phyloP scores from a whole-genome alignment of 2,888 invertebrate genomes.

The Tribolium freemani region DNA sequence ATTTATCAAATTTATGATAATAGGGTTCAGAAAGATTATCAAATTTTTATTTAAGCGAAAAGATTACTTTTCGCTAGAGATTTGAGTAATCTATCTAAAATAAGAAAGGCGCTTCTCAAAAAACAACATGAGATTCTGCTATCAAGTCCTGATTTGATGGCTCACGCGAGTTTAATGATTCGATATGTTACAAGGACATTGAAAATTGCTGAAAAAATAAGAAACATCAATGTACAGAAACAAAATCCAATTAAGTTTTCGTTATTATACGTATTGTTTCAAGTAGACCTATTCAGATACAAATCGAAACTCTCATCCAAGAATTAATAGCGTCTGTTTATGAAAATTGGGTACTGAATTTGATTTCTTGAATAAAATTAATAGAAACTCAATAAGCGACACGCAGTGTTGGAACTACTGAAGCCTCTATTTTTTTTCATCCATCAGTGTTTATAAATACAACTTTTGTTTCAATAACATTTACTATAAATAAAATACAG shows the following conservation, averaged over 20 bases:
- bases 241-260: too few relatives aligned
- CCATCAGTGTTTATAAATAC: background rate
- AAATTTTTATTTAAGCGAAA: constrained; percentile 12
- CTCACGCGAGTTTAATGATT: background rate
- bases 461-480: background rate
- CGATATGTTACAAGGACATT: too few relatives aligned
- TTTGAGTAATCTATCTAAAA: constrained; percentile 5
- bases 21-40: constrained; percentile 23
- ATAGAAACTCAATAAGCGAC: too few relatives aligned
- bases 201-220: too few relatives aligned
- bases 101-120: background rate
- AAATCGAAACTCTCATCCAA: too few relatives aligned
- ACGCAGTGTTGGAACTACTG: too few relatives aligned
- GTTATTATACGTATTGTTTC: too few relatives aligned
- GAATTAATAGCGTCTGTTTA: too few relatives aligned
- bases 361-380: too few relatives aligned
- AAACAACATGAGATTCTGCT: background rate
- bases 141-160: background rate
- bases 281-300: too few relatives aligned
- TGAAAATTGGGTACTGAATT: too few relatives aligned
- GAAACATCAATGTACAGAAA: too few relatives aligned
- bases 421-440: background rate
- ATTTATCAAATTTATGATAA: constrained; percentile 23
- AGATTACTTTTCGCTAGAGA: constrained; percentile 20
- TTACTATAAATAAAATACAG: background rate